A percentile compares a stretch with the other conserved stretches of the same genome.
These are phyloP conservation scores for Desmodus rotundus DNA, from an alignment of 2,113 vertebrate species.

Conservation along the genomic window DNA sequence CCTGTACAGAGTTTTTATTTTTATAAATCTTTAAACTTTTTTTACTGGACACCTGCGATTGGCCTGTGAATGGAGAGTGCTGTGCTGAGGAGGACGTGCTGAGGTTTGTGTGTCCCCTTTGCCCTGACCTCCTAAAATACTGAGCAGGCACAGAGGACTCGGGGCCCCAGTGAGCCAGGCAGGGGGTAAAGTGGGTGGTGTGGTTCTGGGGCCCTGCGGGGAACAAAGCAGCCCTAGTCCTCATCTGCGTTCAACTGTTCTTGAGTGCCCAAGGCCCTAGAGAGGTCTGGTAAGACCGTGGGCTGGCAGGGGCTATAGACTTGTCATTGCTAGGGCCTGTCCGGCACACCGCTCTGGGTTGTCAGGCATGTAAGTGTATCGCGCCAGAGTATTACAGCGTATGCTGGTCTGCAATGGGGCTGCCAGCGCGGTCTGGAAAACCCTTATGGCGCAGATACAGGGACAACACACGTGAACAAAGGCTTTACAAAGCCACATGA, in stretches of 20 bases:
- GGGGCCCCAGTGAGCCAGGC: not conserved
- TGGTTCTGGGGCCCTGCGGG: not conserved
- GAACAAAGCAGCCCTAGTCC: not conserved
- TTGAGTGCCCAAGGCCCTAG: not conserved
- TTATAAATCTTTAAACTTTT: not conserved
- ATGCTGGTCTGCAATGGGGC: not conserved
- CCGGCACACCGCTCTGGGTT: not conserved
- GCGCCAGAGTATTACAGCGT: accelerated
- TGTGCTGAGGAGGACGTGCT: too few species aligned
- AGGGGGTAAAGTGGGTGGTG: not conserved
- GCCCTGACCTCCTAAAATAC: not conserved
- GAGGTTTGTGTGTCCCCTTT: not conserved
- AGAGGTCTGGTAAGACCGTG: not conserved
- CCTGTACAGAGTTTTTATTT: not conserved
- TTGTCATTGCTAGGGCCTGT: not conserved
- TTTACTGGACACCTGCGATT: not conserved
- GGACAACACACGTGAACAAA: not conserved
- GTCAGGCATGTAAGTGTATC: not conserved
- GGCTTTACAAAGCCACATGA: not conserved
- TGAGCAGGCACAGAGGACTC: not conserved
- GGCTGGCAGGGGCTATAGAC: not conserved
- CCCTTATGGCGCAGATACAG: not conserved
- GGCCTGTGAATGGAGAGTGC: not conserved
- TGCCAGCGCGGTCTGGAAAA: not conserved
- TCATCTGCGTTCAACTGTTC: too few species aligned